A percentile compares a stretch with the other conserved stretches of the same genome.
Conservation (phyloP, 2,113 vertebrate genomes). For the Toxotes jaculatrix region DNA sequence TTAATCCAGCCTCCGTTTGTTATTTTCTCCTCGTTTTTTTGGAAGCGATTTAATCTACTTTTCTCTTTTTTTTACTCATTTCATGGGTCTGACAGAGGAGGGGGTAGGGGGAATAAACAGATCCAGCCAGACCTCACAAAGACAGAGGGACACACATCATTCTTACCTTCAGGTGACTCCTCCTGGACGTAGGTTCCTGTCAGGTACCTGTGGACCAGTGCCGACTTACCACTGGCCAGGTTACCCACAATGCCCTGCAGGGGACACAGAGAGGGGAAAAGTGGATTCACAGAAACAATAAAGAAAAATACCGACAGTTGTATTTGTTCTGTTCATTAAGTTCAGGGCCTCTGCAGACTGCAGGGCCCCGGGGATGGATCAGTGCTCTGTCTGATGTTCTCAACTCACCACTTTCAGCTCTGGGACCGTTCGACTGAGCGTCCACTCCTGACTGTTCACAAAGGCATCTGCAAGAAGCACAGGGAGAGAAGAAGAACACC, state of each 20-base stretch:
- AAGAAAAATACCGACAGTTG: no score
- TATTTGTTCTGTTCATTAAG: no score
- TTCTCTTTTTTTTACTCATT: slow-evolving; percentile 2
- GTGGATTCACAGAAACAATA: no score
- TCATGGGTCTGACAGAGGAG: background rate
- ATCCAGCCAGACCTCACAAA: slow-evolving; percentile 13
- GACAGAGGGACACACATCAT: background rate
- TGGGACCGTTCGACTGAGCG: slow-evolving; percentile 92
- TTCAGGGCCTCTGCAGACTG: no score
- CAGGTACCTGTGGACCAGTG: slow-evolving; percentile 96
- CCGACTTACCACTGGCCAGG: slow-evolving; percentile 96
- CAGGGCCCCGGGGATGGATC: no score
- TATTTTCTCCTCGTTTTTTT: background rate
- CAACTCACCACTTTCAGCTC: slow-evolving; percentile 98
- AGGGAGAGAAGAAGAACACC: background rate
- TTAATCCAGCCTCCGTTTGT: background rate
- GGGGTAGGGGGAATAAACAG: background rate
- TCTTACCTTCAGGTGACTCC: slow-evolving; percentile 96
- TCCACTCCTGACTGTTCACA: slow-evolving; percentile 99
- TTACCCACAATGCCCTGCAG: slow-evolving; percentile 98
- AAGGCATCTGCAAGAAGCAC: slow-evolving; percentile 92
- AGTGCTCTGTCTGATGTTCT: background rate
- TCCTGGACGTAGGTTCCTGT: slow-evolving; percentile 98
- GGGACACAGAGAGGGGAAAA: background rate
- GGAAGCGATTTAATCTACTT: slow-evolving; percentile 10